A percentile compares a stretch with the other conserved stretches of the same genome.
Conservation (phyloP, 2,797 vertebrate species). For the Gymnodraco acuticeps region DNA sequence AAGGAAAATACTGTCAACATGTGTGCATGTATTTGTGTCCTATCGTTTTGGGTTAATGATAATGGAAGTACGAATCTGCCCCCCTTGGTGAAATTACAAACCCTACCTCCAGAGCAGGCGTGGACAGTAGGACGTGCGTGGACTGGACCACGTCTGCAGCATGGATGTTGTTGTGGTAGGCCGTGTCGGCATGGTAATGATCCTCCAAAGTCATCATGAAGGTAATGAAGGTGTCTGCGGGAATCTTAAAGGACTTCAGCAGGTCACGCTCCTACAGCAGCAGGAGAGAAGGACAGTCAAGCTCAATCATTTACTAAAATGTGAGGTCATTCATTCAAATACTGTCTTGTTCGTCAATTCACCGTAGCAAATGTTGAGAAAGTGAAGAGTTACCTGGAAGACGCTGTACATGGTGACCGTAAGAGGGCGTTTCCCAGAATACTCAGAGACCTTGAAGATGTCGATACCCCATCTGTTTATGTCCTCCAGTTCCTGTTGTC, state of each 20-base stretch:
- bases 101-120: slow-evolving; percentile 91
- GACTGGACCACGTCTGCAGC: slow-evolving; percentile 95
- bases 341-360: background rate
- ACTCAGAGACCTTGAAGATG: slow-evolving; percentile 91
- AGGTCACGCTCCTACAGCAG: slow-evolving; percentile 89
- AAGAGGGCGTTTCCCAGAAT: slow-evolving; percentile 90
- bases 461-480: slow-evolving; percentile 93
- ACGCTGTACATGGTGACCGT: slow-evolving; percentile 93
- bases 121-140: slow-evolving; percentile 91
- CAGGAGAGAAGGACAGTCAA: slow-evolving; percentile 20
- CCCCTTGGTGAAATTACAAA: background rate
- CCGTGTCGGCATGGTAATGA: slow-evolving; percentile 91
- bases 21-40: background rate
- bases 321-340: background rate
- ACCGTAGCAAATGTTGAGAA: background rate
- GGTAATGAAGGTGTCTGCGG: slow-evolving; percentile 89
- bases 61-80: background rate
- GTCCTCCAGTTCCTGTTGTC: slow-evolving; percentile 90
- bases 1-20: slow-evolving; percentile 18
- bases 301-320: slow-evolving; percentile 10
- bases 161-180: slow-evolving; percentile 95
- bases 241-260: slow-evolving; percentile 94
- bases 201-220: slow-evolving; percentile 94
- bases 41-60: background rate
- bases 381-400: slow-evolving; percentile 88